A percentile compares a stretch with the other conserved stretches of the same genome.
Evolutionary conservation across 2,113 vertebrate genomes (phyloP).

Genomic region (Mobula hypostoma): DNA sequence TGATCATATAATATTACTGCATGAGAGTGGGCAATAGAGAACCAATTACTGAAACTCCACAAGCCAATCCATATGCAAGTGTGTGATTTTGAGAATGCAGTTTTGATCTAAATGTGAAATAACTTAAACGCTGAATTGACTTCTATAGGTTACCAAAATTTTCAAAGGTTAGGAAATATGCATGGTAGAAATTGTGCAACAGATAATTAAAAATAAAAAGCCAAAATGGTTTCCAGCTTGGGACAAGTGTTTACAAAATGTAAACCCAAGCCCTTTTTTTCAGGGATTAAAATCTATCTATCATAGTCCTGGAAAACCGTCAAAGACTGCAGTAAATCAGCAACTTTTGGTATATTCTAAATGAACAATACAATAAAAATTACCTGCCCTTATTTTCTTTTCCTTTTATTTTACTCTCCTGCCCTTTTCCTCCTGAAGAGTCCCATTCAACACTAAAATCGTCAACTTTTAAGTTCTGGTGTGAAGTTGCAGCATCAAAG

Average conservation of each 20-base stretch:
- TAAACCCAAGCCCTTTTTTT: not conserved
- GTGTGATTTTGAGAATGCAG: not conserved
- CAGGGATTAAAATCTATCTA: not conserved
- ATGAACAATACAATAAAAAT: constrained; percentile 39
- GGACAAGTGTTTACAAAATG: not conserved
- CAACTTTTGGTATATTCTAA: not conserved
- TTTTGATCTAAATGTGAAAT: not conserved
- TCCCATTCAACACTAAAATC: constrained; percentile 81
- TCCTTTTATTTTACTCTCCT: constrained; percentile 73
- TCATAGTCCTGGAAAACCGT: not conserved
- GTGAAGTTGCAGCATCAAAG: constrained; percentile 75
- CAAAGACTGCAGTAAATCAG: not conserved
- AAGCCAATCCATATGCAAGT: not conserved
- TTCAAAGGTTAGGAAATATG: not conserved
- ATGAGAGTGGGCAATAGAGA: too few species aligned
- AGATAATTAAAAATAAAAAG: not conserved
- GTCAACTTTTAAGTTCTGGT: constrained; percentile 81
- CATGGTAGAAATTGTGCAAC: not conserved
- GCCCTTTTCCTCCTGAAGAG: constrained; percentile 76
- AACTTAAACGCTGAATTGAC: not conserved
- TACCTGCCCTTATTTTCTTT: constrained; percentile 86
- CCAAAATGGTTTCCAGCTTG: not conserved
- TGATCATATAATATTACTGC: not conserved
- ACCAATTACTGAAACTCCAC: not conserved
- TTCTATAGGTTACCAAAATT: not conserved